phyloP scores from a whole-genome alignment of 2,888 invertebrate genomes.

The Catotricha subobsoleta region DNA sequence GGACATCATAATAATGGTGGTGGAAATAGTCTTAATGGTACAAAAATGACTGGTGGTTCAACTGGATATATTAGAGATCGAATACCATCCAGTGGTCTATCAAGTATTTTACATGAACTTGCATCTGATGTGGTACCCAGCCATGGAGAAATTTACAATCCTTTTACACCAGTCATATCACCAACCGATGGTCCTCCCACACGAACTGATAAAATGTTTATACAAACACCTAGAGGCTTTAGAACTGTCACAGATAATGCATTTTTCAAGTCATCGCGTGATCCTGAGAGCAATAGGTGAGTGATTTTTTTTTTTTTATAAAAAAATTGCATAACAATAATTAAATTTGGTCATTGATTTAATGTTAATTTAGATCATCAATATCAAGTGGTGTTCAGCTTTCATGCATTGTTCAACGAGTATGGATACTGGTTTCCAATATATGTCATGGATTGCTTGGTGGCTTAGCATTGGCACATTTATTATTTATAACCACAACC shows the following conservation, averaged over 20 bases:
- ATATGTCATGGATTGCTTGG: conserved; percentile 38
- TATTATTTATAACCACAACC: conserved; percentile 27
- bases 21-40: neutral
- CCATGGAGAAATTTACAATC: conserved; percentile 30
- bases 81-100: conserved; percentile 17
- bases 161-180: conserved; percentile 31
- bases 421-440: conserved; percentile 35
- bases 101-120: conserved; percentile 28
- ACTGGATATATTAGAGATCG: neutral
- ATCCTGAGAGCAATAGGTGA: conserved; percentile 15
- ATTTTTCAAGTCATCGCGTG: conserved; percentile 26
- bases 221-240: conserved; percentile 31
- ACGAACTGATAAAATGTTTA: conserved; percentile 30
- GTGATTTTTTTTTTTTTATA: neutral
- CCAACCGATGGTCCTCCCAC: conserved; percentile 29
- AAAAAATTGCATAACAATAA: neutral
- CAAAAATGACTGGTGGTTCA: neutral
- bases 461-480: conserved; percentile 31
- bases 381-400: conserved; percentile 20
- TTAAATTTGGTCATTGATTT: neutral
- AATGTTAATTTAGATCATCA: neutral
- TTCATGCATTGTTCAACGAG: conserved; percentile 32
- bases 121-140: conserved; percentile 29
- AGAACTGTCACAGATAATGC: conserved; percentile 27
- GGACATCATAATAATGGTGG: neutral